Conservation (phyloP, 2,797 vertebrate genomes). For the Channa striata region DNA sequence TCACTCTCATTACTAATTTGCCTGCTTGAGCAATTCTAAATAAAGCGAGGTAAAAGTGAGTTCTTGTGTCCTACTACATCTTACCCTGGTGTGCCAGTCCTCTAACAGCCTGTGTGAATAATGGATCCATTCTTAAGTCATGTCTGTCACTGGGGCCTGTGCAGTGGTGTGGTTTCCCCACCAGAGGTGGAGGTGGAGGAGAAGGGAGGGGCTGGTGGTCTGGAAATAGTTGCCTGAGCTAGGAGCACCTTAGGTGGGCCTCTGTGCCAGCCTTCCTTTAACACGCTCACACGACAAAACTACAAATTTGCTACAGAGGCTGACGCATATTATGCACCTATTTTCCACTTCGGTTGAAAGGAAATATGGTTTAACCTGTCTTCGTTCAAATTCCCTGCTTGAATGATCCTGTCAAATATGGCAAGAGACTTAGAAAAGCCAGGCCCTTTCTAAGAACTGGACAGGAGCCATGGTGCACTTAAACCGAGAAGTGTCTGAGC, state of each 20-base stretch:
- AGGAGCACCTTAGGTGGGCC: slow-evolving; percentile 72
- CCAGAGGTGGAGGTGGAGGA: slow-evolving; percentile 68
- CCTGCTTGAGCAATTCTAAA: slow-evolving; percentile 48
- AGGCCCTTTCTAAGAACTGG: slow-evolving; percentile 70
- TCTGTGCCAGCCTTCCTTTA: slow-evolving; percentile 62
- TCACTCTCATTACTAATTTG: slow-evolving; percentile 45
- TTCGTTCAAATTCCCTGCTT: slow-evolving; percentile 24
- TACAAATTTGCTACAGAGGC: slow-evolving; percentile 33
- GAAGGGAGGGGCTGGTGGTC: slow-evolving; percentile 62
- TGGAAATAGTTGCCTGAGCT: slow-evolving; percentile 76
- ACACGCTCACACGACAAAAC: slow-evolving; percentile 48
- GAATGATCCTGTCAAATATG: slow-evolving; percentile 48
- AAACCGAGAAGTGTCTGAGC: slow-evolving; percentile 42
- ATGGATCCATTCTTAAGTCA: slow-evolving; percentile 84
- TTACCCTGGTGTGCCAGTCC: slow-evolving; percentile 62
- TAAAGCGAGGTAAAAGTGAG: slow-evolving; percentile 58
- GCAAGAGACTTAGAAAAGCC: slow-evolving; percentile 31
- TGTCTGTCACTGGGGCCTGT: slow-evolving; percentile 70
- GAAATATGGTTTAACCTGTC: slow-evolving; percentile 36
- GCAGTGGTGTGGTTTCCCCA: slow-evolving; percentile 73
- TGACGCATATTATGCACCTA: slow-evolving; percentile 28
- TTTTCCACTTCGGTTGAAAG: slow-evolving; percentile 37
- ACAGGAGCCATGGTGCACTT: slow-evolving; percentile 47
- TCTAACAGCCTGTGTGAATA: slow-evolving; percentile 78
- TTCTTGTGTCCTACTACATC: slow-evolving; percentile 46